Evolutionary conservation across 2,797 vertebrate genomes (phyloP), one percentile per base, ranked within the genome.

Genomic region (Chaenodraco wilsoni): DNA sequence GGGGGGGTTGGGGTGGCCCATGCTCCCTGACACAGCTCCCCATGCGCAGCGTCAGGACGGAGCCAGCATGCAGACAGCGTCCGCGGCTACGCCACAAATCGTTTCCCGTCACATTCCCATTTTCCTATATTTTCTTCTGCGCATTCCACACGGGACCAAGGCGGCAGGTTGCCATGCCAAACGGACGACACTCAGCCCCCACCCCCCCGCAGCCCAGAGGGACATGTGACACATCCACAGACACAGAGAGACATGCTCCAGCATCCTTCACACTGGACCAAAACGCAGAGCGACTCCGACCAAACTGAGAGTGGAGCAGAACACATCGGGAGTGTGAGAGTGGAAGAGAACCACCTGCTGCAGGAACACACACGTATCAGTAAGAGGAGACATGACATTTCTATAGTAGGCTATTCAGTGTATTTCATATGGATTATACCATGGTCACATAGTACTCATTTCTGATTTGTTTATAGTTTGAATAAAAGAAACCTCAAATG

Each of bases 191-290:
- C 85, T 82, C 78, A 84, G 83, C 74, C 56, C 43, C 17, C 45
- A 69, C 72, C 68, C 72, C 69, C 27, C 65, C 65, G 46, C 58
- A 72, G 21, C 73, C 49, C 31, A 50, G 16, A 65, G 78, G 71
- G 74, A 88, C 72, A 72, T 48, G 73, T 67, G 74, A 80, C 85
- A 88, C 77, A 84, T 78, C 69, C 65, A 87, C 85, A 92, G 49
- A 93, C 83, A 93, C 50, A 92, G 65, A 85, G 62, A 54, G 85
- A 89, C 95, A 95, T 95, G 95, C 95, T 93, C 88, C 88, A 91
- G 87, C 89, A 88, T 90, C 92, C 78, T 74, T 84, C 85, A 90
- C 79, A 87, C 90, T 79, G 82, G 65, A 92, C 90, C 87, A 87
- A 88, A 9, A 92, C 76, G 88, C 82, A 86, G 87, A 82, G 84